These are phyloP conservation scores for Sebastes nivosus DNA, from an alignment of 2,797 vertebrate genomes.

Conservation along the genomic window DNA sequence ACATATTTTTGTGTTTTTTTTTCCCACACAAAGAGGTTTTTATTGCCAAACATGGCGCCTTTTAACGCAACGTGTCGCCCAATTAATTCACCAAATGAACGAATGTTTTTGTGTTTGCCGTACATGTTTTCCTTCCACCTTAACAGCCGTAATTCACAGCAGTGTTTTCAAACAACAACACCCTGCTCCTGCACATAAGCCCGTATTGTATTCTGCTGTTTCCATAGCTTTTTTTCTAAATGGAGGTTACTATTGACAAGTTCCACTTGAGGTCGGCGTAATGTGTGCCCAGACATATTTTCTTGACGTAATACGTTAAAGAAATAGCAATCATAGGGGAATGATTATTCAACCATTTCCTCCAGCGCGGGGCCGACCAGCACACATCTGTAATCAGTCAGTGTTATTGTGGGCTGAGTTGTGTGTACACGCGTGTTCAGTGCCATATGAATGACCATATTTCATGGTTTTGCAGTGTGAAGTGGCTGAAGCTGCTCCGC, in stretches of 20 bases:
- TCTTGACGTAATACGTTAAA: conserved; percentile 38
- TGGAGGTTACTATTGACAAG: conserved; percentile 40
- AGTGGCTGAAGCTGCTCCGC: conserved; percentile 32
- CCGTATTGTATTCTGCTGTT: conserved; percentile 37
- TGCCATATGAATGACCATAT: conserved; percentile 41
- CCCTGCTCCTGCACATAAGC: conserved; percentile 35
- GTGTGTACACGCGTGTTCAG: conserved; percentile 31
- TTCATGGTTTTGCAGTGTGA: conserved; percentile 31
- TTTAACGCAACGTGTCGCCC: background rate
- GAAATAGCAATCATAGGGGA: conserved; percentile 49
- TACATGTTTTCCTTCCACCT: conserved; percentile 38
- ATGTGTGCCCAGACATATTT: conserved; percentile 44
- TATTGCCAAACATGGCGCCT: background rate
- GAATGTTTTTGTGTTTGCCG: conserved; percentile 31
- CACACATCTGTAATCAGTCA: conserved; percentile 48
- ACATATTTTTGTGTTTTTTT: background rate
- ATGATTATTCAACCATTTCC: conserved; percentile 58
- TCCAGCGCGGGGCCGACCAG: conserved; percentile 1
- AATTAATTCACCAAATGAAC: conserved; percentile 29
- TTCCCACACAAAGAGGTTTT: background rate
- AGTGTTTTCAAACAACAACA: conserved; percentile 33
- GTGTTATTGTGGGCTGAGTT: conserved; percentile 43
- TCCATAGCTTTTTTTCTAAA: conserved; percentile 20
- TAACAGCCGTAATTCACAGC: conserved; percentile 34
- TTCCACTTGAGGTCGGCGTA: conserved; percentile 37